Base-by-base conservation (phyloP, 2,113 vertebrate genomes). In the Mormoops blainvillei region DNA sequence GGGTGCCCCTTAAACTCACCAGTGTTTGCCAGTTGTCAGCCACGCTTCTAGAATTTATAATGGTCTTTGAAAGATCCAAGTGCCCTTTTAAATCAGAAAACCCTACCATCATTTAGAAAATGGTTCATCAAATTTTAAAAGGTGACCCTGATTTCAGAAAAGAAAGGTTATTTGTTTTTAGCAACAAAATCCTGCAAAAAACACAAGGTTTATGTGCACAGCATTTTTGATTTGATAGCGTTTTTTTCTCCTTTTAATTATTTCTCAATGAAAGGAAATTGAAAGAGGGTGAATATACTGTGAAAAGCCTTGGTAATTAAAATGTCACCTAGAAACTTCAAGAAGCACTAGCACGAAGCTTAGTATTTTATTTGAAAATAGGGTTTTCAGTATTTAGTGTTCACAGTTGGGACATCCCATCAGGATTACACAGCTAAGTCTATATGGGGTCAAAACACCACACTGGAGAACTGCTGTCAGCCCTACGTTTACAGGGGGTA, bases 341-440 rank as follows among this genome's bases (percentile, higher is more conserved):
- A 70, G 65, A 89, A 87, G 11, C 9, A 0, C 50, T 87, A 45
- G 31, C 31, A 85, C 0, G 1, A 89, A 80, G 12, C 41, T 95
- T 58, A 61, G 4, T 52, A 28, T 94, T 95, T 94, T 48, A 83
- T 94, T 87, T 77, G 74, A 68, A 94, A 90, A 52, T 45, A 76
- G 61, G n/a, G 26, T 58, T 92, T 94, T 92, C 7, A 26, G 50
- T 87, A 18, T 87, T 76, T 91, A 28, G 22, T 87, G 48, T 65
- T 94, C 89, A 93, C 95, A 93, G 83, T 89, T 93, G 80, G 80
- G 31, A 43, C 12, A 71, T 91, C 65, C 7, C 56, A 92, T 61
- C 56, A 74, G 56, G 43, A 89, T 94, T 56, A 74, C 63, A 88
- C 81, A 97, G 77, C 77, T 96, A 86, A 74, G 85, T 82, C 82